Conservation (phyloP, 1,140 invertebrate species). For the Piezodorus guildinii region DNA sequence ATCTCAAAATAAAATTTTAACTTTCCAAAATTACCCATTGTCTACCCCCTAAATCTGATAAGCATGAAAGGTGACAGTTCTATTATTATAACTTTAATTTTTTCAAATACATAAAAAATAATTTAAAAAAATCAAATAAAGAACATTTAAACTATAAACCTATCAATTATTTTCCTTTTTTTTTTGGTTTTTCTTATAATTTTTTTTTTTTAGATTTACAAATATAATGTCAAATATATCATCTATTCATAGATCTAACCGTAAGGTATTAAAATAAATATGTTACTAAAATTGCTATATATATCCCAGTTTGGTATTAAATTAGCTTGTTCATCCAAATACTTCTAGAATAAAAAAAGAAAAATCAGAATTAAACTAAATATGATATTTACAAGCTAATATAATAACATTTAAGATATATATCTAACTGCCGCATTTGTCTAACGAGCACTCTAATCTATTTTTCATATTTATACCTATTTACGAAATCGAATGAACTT, state of each 20-base stretch:
- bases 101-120: no score
- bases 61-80: no score
- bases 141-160: no score
- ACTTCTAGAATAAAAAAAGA: not conserved
- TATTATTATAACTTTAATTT: no score
- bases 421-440: constrained; percentile 13
- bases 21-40: no score
- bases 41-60: no score
- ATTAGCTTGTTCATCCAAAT: not conserved
- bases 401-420: constrained; percentile 13
- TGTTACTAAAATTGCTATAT: constrained; percentile 2
- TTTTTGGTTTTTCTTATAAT: no score
- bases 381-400: constrained; percentile 6
- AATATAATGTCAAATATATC: constrained; percentile 12
- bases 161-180: no score
- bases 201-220: not conserved
- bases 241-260: not conserved
- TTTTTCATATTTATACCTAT: constrained; percentile 5
- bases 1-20: no score
- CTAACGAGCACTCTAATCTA: constrained; percentile 11
- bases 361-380: constrained; percentile 1
- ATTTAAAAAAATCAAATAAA: no score
- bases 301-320: not conserved
- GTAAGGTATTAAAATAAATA: constrained; percentile 3
- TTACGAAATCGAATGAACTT: constrained; percentile 12